Base-by-base conservation (phyloP, 2,888 invertebrate genomes). In the Drosophila cognata region DNA sequence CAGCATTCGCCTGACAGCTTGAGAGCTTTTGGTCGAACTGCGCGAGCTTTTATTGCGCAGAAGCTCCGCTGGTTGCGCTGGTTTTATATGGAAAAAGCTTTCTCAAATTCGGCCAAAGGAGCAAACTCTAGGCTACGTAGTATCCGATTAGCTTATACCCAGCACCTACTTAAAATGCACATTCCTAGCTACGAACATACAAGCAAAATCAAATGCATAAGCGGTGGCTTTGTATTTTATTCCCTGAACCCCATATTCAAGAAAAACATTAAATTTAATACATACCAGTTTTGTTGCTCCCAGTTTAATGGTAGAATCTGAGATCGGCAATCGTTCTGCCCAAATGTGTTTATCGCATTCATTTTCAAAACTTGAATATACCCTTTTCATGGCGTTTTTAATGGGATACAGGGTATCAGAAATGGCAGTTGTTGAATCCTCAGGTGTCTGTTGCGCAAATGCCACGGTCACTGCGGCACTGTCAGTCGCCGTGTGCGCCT, bases 371-470 rank as follows among this genome's bases (percentile, higher is more conserved):
- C 11, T 41, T 16, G 1, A 8, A n/a, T 29, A 11, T 13, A 56
- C 56, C 41, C 13, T 2, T 21, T 52, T n/a, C 35, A 36, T 16
- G 25, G 51, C 53, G 33, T 33, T 21, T 21, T 31, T 33, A 62
- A 53, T 33, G 16, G 25, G 16, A 11, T 56, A 13, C 53, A 53
- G 43, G 57, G 57, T 57, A 18, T 31, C 38, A 50, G 8, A 65
- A 71, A 59, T 55, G 55, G 50, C 46, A 36, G 29, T 36, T 61
- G 56, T 21, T 61, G 77, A 86, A 82, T 86, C 86, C 81, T 86
- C 86, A 86, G 86, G 86, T 86, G 86, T 78, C 81, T 78, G 82
- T 77, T 79, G 81, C 79, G 81, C 77, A 74, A 79, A 79, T 82
- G 80, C 82, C 74, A 81, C 77, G 64, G 72, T 51, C 77, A 82